Conservation (phyloP, 1,140 invertebrate genomes). For the Riptortus pedestris region DNA sequence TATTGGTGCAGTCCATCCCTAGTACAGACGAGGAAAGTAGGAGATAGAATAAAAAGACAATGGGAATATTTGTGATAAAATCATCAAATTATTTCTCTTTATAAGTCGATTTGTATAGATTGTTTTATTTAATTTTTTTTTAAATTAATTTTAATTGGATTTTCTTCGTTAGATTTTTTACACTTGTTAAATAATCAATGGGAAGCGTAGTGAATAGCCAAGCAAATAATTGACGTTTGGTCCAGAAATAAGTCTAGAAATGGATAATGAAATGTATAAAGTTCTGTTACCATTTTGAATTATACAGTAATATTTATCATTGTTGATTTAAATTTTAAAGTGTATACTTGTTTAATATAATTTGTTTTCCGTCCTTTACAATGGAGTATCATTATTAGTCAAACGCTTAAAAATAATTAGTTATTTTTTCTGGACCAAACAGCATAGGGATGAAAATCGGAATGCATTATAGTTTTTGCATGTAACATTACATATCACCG, state of each 20-base stretch:
- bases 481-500: constrained; percentile 18
- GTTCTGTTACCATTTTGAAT: too few relatives aligned
- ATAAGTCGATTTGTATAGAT: background rate
- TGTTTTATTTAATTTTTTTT: constrained; percentile 1
- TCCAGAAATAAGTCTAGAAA: background rate
- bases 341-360: too few relatives aligned
- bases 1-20: background rate
- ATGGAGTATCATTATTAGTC: too few relatives aligned
- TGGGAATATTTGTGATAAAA: constrained; percentile 5
- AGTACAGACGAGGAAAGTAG: background rate
- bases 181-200: background rate
- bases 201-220: background rate
- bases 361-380: too few relatives aligned
- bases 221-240: background rate
- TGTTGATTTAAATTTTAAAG: too few relatives aligned
- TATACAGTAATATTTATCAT: too few relatives aligned
- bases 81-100: background rate
- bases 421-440: background rate
- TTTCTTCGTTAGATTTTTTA: background rate
- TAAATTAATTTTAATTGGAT: background rate
- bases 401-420: too few relatives aligned
- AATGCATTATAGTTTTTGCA: background rate
- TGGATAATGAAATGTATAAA: too few relatives aligned
- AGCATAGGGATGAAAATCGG: background rate
- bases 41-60: constrained; percentile 8